A percentile compares a stretch with the other conserved stretches of the same genome.
These are phyloP conservation scores for Ptiloglossa arizonensis DNA, from an alignment of 1,140 invertebrate genomes.

Conservation along the genomic window DNA sequence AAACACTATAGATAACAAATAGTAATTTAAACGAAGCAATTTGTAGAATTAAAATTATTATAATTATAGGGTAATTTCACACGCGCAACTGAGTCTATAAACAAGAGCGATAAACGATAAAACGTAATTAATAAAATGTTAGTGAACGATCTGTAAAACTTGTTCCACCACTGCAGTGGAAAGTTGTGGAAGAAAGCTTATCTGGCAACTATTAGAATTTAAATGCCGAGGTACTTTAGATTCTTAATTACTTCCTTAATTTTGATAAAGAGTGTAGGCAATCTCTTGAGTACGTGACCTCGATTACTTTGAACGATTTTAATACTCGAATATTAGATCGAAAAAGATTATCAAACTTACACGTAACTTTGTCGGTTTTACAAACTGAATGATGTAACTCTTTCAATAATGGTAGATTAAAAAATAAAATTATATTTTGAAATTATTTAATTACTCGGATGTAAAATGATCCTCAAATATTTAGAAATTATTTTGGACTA, in stretches of 20 bases:
- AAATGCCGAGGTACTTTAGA: slow-evolving; percentile 33
- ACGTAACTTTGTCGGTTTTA: neutral
- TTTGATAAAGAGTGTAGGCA: neutral
- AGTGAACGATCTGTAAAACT: neutral
- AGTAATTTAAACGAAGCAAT: no score
- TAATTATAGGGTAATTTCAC: no score
- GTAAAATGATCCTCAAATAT: no score
- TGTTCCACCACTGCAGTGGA: slow-evolving; percentile 24
- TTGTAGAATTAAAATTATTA: neutral
- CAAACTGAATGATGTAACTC: neutral
- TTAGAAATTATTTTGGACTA: no score
- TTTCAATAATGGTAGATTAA: neutral
- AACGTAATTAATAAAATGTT: slow-evolving; percentile 39
- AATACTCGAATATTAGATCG: neutral
- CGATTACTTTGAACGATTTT: neutral
- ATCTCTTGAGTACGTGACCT: neutral
- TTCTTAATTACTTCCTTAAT: slow-evolving; percentile 40
- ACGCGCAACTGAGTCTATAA: neutral
- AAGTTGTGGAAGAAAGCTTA: slow-evolving; percentile 58
- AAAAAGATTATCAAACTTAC: neutral
- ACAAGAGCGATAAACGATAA: neutral
- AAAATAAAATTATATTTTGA: neutral
- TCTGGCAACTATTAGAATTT: slow-evolving; percentile 21
- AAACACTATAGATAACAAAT: neutral
- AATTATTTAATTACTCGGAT: neutral